Evolutionary conservation across 2,113 vertebrate species (phyloP).

Genomic region (Donacobius atricapilla): DNA sequence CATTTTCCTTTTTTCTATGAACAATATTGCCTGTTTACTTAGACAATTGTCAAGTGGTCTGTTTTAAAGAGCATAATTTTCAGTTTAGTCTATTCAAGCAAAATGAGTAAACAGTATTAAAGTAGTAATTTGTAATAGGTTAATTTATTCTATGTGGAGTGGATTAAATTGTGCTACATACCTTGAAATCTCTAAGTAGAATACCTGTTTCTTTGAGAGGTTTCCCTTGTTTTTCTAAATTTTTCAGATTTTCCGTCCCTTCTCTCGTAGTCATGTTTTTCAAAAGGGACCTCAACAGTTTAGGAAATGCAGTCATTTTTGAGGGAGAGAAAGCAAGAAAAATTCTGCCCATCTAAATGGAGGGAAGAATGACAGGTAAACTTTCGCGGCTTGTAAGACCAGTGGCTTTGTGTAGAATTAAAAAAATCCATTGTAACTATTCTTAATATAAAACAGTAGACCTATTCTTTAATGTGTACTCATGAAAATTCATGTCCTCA

Average conservation of each 20-base stretch:
- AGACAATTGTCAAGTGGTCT: neutral
- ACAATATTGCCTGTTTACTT: neutral
- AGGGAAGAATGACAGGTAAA: neutral
- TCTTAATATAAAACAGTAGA: neutral
- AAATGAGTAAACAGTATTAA: neutral
- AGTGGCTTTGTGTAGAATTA: neutral
- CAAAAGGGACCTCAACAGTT: neutral
- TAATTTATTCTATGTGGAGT: neutral
- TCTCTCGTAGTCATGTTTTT: neutral
- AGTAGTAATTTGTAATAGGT: neutral
- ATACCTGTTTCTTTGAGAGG: neutral
- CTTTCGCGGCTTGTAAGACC: neutral
- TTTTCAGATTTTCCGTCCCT: neutral
- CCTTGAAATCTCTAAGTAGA: neutral
- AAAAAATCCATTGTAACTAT: neutral
- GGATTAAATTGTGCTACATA: neutral
- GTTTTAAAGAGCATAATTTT: neutral
- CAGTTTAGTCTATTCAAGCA: neutral
- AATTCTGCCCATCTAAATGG: neutral
- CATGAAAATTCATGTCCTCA: fast-evolving
- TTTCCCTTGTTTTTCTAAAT: neutral
- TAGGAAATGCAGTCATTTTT: neutral
- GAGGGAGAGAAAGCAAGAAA: neutral
- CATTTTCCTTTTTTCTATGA: neutral
- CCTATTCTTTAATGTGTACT: neutral